Evolutionary conservation across 2,888 invertebrate genomes (phyloP), one percentile per base, ranked within the genome.

Genomic region (Noctua pronuba): DNA sequence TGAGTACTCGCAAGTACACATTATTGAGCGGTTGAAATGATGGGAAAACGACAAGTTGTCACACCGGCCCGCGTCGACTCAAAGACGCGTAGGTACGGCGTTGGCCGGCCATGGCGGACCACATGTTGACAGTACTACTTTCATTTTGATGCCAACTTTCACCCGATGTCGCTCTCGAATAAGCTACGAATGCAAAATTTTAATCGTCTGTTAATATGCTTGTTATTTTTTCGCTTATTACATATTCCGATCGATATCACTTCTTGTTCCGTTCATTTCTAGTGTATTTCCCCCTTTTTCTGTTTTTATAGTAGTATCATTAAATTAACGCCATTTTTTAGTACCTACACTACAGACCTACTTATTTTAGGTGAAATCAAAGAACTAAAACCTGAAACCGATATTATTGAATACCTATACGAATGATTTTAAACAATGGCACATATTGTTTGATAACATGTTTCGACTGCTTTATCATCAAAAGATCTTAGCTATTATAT

Each of bases 101-200:
- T 74, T 80, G 79, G 83, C 82, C 80, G 85, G 84, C 85, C 86
- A 85, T 88, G 82, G 83, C 88, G 90, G 86, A 91, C 92, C 94
- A 95, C 93, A 94, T 93, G 94, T 94, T 93, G 92, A 94, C 94
- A 95, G 92, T 94, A 95, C 96, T 95, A 96, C 96, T 96, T 96
- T 96, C 96, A 94, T 96, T 96, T 96, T 93, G 93, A 93, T 92
- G 93, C 91, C 94, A 93, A 95, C 96, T 96, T 96, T 96, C 96
- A 94, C 96, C 94, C 89, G 92, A 92, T 92, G 92, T 91, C 92
- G 92, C 92, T 94, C 94, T 94, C 94, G 94, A 94, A 94, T 93
- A 94, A 94, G 93, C 92, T 93, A 94, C 94, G 92, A 93, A 93
- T 93, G 93, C 94, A 88, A 95, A 94, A 95, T 94, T 92, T 93